Conservation (phyloP, 2,113 vertebrate species). For the Rhea americana region DNA sequence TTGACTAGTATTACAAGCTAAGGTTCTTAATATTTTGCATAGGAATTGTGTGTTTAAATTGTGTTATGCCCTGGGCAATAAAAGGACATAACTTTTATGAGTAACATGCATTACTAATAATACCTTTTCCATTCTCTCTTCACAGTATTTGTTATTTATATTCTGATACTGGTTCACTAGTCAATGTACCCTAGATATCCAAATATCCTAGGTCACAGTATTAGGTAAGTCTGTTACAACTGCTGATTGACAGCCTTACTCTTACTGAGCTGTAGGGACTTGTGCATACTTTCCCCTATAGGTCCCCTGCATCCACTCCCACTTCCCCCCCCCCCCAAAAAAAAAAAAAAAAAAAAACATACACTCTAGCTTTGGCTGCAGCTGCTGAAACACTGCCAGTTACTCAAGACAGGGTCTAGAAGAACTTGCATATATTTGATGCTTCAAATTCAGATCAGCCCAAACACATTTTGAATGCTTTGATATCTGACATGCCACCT, state of each 20-base stretch:
- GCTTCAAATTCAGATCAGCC: neutral
- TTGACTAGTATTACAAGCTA: constrained; percentile 4
- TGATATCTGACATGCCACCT: neutral
- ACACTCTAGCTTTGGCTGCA: neutral
- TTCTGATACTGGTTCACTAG: neutral
- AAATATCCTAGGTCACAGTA: neutral
- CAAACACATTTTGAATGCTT: neutral
- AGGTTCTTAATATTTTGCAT: neutral
- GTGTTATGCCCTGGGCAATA: neutral
- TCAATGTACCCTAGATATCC: neutral
- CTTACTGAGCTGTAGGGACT: neutral
- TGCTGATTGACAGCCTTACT: neutral
- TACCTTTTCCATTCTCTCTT: neutral
- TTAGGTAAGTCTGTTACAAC: neutral
- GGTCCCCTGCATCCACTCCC: no score
- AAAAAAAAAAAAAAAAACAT: no score
- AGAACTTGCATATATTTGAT: rapidly evolving
- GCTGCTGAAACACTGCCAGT: neutral
- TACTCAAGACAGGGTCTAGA: neutral
- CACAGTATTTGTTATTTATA: neutral
- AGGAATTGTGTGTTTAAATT: neutral
- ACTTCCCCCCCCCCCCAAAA: no score
- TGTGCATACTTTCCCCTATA: neutral
- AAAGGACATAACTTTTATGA: neutral
- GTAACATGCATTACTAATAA: neutral